Base-by-base conservation (phyloP, 2,888 invertebrate species). In the Morpho helenor region DNA sequence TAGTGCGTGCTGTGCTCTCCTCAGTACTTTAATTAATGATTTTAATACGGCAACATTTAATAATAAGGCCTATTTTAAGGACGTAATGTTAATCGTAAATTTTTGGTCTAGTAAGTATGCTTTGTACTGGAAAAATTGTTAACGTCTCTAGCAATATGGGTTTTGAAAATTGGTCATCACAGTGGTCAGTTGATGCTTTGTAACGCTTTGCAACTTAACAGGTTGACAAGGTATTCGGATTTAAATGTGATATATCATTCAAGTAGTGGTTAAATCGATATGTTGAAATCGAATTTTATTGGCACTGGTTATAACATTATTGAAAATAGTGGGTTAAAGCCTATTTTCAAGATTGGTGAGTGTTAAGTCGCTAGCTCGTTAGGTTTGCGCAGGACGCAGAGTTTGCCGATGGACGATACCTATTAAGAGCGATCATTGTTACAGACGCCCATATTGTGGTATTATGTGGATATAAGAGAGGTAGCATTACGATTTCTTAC, bases 1-100 rank as follows among this genome's bases (percentile, higher is more conserved):
- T 90, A 89, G 81, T 82, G 77, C 80, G 85, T 80, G 87, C 88
- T 87, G 87, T 87, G 87, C 82, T 78, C 79, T 76, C 82, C 81
- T 79, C 78, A 68, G 75, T 68, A 76, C 82, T 75, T 64, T 66
- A 56, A 59, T 59, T 61, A 58, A 64, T 62, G 52, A 65, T 61
- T 57, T 67, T 57, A 65, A 65, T 66, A 64, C 60, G 61, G 60
- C 66, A 66, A 57, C 62, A 57, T 65, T 68, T 57, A 64, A 58
- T 65, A 39, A 65, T 79, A 81, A 77, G 82, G 82, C 82, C 84
- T 87, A 87, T 76, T 69, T 74, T 85, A 82, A 80, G 77, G 67
- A 73, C 72, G 67, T 79, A 75, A 73, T 68, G 67, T 72, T 73
- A 72, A 72, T 75, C 70, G 63, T 68, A 63, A 66, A 69, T 68